These are phyloP conservation scores for Schizotus pectinicornis DNA, from an alignment of 2,888 invertebrate genomes.

Conservation along the genomic window DNA sequence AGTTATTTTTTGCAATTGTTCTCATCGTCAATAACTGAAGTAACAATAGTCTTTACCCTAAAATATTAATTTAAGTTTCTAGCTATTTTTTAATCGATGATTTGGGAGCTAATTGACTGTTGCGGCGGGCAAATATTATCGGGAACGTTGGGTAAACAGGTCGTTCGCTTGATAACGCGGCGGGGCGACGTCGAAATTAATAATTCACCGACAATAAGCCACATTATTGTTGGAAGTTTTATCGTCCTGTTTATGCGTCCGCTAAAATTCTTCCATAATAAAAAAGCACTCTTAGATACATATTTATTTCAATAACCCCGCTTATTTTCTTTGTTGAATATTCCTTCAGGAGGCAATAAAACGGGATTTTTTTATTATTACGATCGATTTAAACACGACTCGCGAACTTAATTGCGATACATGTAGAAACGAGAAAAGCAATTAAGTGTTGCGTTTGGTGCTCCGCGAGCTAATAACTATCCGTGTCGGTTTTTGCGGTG, in stretches of 20 bases:
- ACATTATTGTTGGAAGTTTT: constrained; percentile 17
- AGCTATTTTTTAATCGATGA: too few relatives aligned
- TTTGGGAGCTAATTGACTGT: too few relatives aligned
- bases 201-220: constrained; percentile 19
- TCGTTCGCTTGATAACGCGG: constrained; percentile 9
- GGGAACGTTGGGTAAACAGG: constrained; percentile 6
- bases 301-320: constrained; percentile 27
- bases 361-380: constrained; percentile 24
- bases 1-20: too few relatives aligned
- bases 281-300: constrained; percentile 25
- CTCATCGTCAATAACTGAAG: too few relatives aligned
- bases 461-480: too few relatives aligned
- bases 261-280: constrained; percentile 20
- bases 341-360: constrained; percentile 16
- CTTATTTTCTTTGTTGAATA: constrained; percentile 13
- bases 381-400: constrained; percentile 1
- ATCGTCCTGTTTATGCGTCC: constrained; percentile 13
- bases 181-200: constrained; percentile 12
- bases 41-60: too few relatives aligned
- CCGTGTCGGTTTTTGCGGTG: too few relatives aligned
- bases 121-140: neutral
- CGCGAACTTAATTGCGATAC: too few relatives aligned
- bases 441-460: constrained; percentile 17
- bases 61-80: too few relatives aligned
- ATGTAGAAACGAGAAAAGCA: constrained; percentile 12